These are phyloP conservation scores for Pandemis corylana DNA, from an alignment of 2,888 invertebrate species.

Conservation along the genomic window DNA sequence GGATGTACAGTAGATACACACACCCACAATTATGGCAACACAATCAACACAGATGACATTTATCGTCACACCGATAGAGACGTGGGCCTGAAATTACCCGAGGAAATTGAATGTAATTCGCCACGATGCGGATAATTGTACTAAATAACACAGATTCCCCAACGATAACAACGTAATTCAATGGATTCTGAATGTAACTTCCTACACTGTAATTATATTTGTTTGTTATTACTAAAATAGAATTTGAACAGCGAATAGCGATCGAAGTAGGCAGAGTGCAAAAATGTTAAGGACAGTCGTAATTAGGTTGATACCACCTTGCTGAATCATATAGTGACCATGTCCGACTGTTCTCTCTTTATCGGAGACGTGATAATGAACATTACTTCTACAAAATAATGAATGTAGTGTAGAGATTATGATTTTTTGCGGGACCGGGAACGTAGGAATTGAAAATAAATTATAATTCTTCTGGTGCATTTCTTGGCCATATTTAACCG, in stretches of 20 bases:
- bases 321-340: too few relatives aligned
- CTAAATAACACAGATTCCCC: conserved; percentile 34
- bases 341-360: too few relatives aligned
- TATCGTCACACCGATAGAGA: conserved; percentile 11
- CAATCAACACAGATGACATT: conserved; percentile 13
- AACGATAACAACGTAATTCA: conserved; percentile 31
- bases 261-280: background rate
- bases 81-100: conserved; percentile 28
- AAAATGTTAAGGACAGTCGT: background rate
- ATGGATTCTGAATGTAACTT: conserved; percentile 19
- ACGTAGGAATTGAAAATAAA: too few relatives aligned
- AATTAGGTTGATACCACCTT: background rate
- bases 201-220: conserved; percentile 10
- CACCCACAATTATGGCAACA: conserved; percentile 14
- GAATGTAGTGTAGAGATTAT: too few relatives aligned
- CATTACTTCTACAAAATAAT: too few relatives aligned
- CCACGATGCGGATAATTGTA: conserved; percentile 22
- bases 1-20: conserved; percentile 20
- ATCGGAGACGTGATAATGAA: too few relatives aligned
- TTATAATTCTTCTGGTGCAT: too few relatives aligned
- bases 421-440: too few relatives aligned
- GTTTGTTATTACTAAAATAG: background rate
- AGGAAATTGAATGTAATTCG: conserved; percentile 39
- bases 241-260: background rate
- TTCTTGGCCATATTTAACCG: too few relatives aligned